Conservation (phyloP, 37 sponge, comb jelly and placozoan genomes). For the Amphimedon queenslandica region DNA sequence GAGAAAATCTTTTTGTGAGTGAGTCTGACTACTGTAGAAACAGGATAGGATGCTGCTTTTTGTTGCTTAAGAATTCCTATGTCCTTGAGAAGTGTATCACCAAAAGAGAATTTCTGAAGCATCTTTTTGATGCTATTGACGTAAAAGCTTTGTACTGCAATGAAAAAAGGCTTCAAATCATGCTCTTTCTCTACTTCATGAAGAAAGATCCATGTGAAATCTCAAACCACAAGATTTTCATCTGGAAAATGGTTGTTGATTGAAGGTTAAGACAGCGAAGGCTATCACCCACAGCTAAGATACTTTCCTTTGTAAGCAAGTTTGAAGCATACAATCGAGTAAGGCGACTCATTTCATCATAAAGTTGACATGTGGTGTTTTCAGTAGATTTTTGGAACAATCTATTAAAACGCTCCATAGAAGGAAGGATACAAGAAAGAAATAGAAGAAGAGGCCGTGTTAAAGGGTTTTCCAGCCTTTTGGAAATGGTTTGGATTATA, state of each 20-base stretch:
- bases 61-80: background rate
- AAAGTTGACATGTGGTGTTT: constrained; percentile 40
- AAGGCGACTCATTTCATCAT: constrained; percentile 28
- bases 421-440: constrained; percentile 38
- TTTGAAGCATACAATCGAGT: constrained; percentile 32
- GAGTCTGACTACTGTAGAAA: background rate
- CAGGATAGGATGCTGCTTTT: background rate
- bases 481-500: constrained; percentile 16
- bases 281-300: no score
- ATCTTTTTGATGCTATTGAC: background rate
- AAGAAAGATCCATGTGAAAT: constrained; percentile 21
- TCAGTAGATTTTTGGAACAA: constrained; percentile 42
- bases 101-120: background rate
- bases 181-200: constrained; percentile 15
- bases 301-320: no score
- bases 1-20: background rate
- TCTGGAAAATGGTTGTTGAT: no score
- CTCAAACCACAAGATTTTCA: constrained; percentile 35
- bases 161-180: background rate
- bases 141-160: background rate
- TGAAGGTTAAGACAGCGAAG: no score
- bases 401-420: constrained; percentile 41
- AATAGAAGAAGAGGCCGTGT: constrained; percentile 38
- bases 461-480: constrained; percentile 34
- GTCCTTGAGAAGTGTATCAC: background rate